phyloP scores from a whole-genome alignment of 1,140 invertebrate genomes.

The Belonocnema kinseyi region DNA sequence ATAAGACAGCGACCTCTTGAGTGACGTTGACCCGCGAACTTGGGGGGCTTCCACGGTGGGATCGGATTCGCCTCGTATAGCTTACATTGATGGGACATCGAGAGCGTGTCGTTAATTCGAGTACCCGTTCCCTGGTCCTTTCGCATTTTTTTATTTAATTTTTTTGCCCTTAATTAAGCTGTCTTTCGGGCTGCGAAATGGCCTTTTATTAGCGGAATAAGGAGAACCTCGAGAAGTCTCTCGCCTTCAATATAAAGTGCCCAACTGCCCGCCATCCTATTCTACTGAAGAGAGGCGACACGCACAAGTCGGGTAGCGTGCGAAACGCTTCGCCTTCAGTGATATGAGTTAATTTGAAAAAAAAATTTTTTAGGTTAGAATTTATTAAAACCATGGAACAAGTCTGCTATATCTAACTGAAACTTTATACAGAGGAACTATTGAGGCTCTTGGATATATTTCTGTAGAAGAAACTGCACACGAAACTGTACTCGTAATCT shows the following conservation, averaged over 20 bases:
- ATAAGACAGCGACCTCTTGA: neutral
- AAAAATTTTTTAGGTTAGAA: no score
- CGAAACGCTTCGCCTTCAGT: neutral
- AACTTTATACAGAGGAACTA: no score
- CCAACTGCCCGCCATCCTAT: neutral
- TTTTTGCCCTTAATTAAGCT: conserved; percentile 7
- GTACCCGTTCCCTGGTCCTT: neutral
- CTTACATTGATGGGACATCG: neutral
- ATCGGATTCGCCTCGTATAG: neutral
- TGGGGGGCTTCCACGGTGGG: neutral
- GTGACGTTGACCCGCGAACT: conserved; percentile 1
- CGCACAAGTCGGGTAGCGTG: conserved; percentile 8
- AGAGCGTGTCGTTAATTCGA: neutral
- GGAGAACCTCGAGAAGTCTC: neutral
- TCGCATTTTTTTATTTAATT: neutral
- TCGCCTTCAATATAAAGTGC: neutral
- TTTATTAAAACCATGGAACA: no score
- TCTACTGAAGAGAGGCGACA: neutral
- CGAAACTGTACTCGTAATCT: no score
- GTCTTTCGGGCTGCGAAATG: conserved; percentile 1
- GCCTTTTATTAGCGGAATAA: neutral
- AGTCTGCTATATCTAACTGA: no score
- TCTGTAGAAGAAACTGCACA: no score
- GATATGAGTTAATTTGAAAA: neutral
- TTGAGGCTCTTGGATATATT: no score